Percentiles rank a stretch among this genome's conserved stretches.
These are phyloP conservation scores for Nycticebus coucang DNA, from an alignment of 2,113 vertebrate species.

Conservation along the genomic window DNA sequence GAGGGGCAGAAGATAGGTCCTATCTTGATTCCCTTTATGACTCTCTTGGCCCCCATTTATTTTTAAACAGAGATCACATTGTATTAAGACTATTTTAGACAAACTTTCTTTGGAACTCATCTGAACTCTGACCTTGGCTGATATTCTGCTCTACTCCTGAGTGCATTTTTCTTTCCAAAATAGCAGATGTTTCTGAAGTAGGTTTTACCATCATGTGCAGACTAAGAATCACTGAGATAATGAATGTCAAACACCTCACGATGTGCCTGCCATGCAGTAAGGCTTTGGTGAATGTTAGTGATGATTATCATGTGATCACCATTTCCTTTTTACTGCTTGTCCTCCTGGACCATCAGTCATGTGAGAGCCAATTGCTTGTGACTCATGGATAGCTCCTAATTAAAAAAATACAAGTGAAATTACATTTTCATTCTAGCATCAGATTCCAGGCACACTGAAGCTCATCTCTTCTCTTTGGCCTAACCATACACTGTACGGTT, in stretches of 20 bases:
- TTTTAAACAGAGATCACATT: slow-evolving; percentile 6
- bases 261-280: not conserved
- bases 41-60: not conserved
- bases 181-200: slow-evolving; percentile 13
- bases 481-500: not conserved
- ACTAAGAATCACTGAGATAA: not conserved
- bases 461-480: not conserved
- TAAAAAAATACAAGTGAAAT: slow-evolving; percentile 4
- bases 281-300: not conserved
- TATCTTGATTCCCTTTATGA: not conserved
- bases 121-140: not conserved
- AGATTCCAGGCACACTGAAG: not conserved
- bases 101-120: not conserved
- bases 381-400: not conserved
- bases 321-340: not conserved
- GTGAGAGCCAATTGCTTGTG: not conserved
- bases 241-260: not conserved
- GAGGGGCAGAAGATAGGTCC: not conserved
- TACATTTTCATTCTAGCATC: not conserved
- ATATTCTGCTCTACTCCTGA: not conserved
- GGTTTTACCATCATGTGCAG: not conserved
- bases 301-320: not conserved
- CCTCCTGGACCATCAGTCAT: not conserved
- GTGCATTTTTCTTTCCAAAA: slow-evolving; percentile 32
- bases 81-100: slow-evolving; percentile 9